Base-by-base conservation (phyloP, 2,113 vertebrate species). In the Myotis brandtii region DNA sequence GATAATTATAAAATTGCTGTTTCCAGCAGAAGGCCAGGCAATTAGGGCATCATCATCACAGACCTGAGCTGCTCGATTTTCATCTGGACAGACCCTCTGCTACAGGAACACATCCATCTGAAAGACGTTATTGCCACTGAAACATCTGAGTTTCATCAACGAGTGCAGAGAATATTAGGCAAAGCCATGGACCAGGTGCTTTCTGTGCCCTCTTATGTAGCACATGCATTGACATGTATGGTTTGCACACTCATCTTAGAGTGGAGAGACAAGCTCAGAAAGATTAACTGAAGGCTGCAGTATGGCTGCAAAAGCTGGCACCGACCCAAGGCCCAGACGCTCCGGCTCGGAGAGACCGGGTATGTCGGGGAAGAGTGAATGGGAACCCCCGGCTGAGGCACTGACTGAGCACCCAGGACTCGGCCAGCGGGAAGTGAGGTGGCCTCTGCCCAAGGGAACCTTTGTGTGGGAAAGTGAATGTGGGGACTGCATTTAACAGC, bases 1-100 rank as follows among this genome's bases (percentile, higher is more conserved):
- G 52, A 64, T 52, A 89, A 94, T 86, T 89, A 82, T n/a, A 72
- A 92, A 95, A 95, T 70, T 54, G 89, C 67, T 79, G 6, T 77
- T n/a, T 93, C 79, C 46, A 80, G 76, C 59, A 96, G 93, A 90
- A 72, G 81, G 50, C 69, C 46, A 66, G 89, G 50, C 67, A 85
- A 62, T 89, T 16, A 92, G 40, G 30, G 56, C 1, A 32, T 62
- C 21, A 48, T 18, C 50, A 48, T 18, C 50, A 21, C 6, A 69
- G 94, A 62, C 40, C 48, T 64, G 30, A 62, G 30, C 34, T 48
- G 37, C 59, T 92, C 18, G 11, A 20, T 64, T 72, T 87, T 50
- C 9, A 66, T 72, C 46, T 92, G 48, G n/a, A 89, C 59, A 95
- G 48, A 34, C 40, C 16, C 27, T 50, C 12, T 30, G 27, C 5